Evolutionary conservation across 2,888 invertebrate genomes (phyloP).

Genomic region (Melikaiella ostensackeni): DNA sequence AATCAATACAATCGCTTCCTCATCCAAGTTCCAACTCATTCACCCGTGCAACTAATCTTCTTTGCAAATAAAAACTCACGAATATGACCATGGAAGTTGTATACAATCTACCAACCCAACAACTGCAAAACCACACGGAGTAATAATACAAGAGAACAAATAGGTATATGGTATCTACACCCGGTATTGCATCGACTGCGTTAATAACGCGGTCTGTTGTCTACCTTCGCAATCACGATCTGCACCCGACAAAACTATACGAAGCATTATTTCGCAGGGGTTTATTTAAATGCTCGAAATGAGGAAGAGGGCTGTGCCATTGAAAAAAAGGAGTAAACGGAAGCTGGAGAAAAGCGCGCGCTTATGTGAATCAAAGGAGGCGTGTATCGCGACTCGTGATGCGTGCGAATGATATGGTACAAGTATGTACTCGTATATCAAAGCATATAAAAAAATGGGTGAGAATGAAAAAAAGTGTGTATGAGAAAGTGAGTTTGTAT

Average conservation of each 20-base stretch:
- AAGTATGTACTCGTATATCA: conserved; percentile 28
- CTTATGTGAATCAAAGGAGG: conserved; percentile 4
- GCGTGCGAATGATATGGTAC: conserved; percentile 24
- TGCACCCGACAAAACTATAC: conserved; percentile 9
- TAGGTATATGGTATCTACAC: conserved; percentile 1
- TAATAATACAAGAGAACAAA: conserved; percentile 15
- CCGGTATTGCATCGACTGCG: conserved; percentile 15
- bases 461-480: background rate
- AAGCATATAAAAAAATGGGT: conserved; percentile 1
- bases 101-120: background rate
- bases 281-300: conserved; percentile 31
- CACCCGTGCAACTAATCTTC: conserved; percentile 21
- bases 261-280: conserved; percentile 9
- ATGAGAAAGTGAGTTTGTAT: conserved; percentile 1
- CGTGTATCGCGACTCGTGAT: conserved; percentile 7
- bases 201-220: conserved; percentile 15
- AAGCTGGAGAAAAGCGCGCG: conserved; percentile 10
- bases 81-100: background rate
- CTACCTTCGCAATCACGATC: conserved; percentile 22
- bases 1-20: conserved; percentile 32
- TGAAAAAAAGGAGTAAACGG: conserved; percentile 22
- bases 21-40: conserved; percentile 9
- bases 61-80: conserved; percentile 5
- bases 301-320: conserved; percentile 4
- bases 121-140: background rate